These are phyloP conservation scores for Anthoscopus minutus DNA, from an alignment of 2,113 vertebrate genomes.

Conservation along the genomic window DNA sequence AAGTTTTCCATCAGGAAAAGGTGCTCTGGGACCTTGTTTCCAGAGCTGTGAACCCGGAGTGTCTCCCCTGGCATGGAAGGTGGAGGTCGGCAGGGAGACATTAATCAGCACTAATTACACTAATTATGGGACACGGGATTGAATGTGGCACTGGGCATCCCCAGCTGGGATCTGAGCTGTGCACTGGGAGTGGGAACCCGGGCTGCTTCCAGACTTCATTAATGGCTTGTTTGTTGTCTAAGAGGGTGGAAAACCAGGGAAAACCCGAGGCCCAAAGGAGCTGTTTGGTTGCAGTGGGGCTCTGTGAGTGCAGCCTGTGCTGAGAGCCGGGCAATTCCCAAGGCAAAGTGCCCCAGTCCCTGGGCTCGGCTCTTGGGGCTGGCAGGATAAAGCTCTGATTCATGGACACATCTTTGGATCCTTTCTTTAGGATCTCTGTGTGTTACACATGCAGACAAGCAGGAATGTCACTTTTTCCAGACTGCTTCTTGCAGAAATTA, in stretches of 20 bases:
- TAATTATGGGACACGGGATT: background rate
- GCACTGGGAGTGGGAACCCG: background rate
- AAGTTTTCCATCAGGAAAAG: background rate
- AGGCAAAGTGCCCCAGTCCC: conserved; percentile 33
- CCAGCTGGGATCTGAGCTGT: background rate
- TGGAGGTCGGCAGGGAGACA: background rate
- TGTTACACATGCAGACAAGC: conserved; percentile 53
- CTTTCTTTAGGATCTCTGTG: conserved; percentile 57
- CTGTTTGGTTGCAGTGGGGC: background rate
- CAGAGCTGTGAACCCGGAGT: background rate
- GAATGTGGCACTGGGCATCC: background rate
- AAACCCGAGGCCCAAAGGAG: background rate
- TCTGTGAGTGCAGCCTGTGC: background rate
- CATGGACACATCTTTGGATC: conserved; percentile 54
- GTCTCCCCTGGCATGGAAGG: background rate
- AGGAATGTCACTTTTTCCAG: conserved; percentile 58
- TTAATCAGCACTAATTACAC: fast-evolving
- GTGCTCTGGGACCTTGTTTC: fast-evolving
- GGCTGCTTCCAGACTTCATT: conserved; percentile 24
- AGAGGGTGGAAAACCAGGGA: conserved; percentile 26
- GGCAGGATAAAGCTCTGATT: conserved; percentile 70
- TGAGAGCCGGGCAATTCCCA: conserved; percentile 27
- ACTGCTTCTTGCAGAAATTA: conserved; percentile 59
- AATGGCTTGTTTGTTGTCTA: conserved; percentile 53
- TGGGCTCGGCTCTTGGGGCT: conserved; percentile 10